Percentiles rank a stretch among this genome's conserved stretches.
These are phyloP conservation scores for Pandion haliaetus DNA, from an alignment of 2,113 vertebrate species.

Conservation along the genomic window DNA sequence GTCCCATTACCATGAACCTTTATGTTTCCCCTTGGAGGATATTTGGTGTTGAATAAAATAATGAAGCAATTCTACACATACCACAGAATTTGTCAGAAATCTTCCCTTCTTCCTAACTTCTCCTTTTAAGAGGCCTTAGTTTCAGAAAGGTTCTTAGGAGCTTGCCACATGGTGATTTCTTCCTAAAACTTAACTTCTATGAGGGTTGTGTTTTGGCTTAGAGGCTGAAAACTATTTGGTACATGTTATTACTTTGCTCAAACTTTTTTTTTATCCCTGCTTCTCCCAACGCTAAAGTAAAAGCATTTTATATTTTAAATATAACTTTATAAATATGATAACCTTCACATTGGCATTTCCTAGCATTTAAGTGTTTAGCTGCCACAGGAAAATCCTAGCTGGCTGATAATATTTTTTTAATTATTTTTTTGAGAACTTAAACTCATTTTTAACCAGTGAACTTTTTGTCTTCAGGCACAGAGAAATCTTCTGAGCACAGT, in stretches of 20 bases:
- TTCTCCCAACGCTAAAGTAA: neutral
- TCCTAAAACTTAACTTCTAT: neutral
- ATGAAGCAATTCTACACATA: neutral
- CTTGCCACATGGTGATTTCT: neutral
- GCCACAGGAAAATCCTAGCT: neutral
- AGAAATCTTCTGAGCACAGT: conserved; percentile 23
- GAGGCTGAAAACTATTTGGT: neutral
- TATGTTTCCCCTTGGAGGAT: neutral
- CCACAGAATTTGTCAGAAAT: neutral
- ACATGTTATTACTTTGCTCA: neutral
- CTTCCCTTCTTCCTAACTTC: neutral
- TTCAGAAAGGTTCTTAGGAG: neutral
- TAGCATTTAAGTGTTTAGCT: neutral
- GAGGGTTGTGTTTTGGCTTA: neutral
- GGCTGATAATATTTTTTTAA: neutral
- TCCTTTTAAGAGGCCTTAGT: neutral
- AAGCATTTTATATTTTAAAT: conserved; percentile 13
- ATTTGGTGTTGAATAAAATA: neutral
- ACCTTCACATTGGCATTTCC: conserved; percentile 28
- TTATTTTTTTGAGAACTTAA: neutral
- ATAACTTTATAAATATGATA: conserved; percentile 22
- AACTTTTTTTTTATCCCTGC: neutral
- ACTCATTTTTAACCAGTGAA: neutral
- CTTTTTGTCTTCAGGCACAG: conserved; percentile 14
- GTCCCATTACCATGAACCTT: neutral